These are phyloP conservation scores for Austrofundulus limnaeus DNA, from an alignment of 2,113 vertebrate species.

Conservation along the genomic window DNA sequence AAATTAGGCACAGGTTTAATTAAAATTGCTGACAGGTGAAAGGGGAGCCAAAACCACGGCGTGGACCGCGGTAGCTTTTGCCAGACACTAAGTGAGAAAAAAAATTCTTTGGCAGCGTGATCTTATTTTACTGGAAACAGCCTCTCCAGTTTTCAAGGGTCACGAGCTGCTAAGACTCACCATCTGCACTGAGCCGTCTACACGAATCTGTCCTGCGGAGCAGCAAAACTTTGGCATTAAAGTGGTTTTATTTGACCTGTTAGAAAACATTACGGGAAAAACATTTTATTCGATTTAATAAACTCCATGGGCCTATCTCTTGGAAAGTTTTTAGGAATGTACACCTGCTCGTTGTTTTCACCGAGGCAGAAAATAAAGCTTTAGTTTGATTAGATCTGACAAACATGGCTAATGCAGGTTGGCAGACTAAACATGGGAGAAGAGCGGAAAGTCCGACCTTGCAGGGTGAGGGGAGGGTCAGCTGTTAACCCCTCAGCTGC, in stretches of 20 bases:
- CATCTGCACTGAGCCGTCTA: conserved; percentile 39
- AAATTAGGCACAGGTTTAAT: conserved; percentile 57
- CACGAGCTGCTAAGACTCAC: conserved; percentile 31
- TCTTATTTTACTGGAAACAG: conserved; percentile 47
- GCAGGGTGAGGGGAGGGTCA: conserved; percentile 48
- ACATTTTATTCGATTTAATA: too few relatives aligned
- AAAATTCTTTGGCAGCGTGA: conserved; percentile 42
- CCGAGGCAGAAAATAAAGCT: conserved; percentile 50
- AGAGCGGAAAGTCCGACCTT: conserved; percentile 55
- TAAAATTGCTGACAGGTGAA: conserved; percentile 53
- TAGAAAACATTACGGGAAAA: too few relatives aligned
- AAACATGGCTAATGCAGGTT: conserved; percentile 58
- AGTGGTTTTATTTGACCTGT: too few relatives aligned
- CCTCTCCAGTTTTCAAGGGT: conserved; percentile 54
- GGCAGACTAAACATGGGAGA: conserved; percentile 59
- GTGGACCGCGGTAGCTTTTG: conserved; percentile 20
- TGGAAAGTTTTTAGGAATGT: conserved; percentile 15
- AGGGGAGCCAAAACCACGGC: conserved; percentile 27
- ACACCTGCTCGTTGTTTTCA: conserved; percentile 34
- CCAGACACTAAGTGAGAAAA: conserved; percentile 34
- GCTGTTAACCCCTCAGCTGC: conserved; percentile 58
- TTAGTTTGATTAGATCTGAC: conserved; percentile 67
- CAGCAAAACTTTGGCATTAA: conserved; percentile 23
- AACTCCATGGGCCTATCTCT: too few relatives aligned
- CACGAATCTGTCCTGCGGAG: conserved; percentile 24